Base-by-base conservation (phyloP, 2,888 invertebrate species). In the Brachyptera putata region DNA sequence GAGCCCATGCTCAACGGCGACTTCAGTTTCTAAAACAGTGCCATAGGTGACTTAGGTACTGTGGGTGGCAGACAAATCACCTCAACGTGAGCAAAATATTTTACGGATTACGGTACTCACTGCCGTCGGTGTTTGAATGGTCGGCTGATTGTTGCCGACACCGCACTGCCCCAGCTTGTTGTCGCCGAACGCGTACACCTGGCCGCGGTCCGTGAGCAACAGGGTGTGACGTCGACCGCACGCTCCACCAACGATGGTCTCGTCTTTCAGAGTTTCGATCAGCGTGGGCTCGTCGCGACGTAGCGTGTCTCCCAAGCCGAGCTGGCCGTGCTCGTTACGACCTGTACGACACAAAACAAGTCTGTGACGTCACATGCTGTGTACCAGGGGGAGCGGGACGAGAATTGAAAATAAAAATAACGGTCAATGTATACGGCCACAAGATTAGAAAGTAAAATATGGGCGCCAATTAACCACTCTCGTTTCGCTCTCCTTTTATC, bases 141-240 rank as follows among this genome's bases (percentile, higher is more conserved):
- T n/a, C 24, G 70, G 69, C 71, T 64, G 77, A 69, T 70, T 79
- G 71, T 78, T 88, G 3, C 94, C 94, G 50, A 93, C 80, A 9
- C 96, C 95, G 73, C 94, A 92, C 72, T 96, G 95, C 0, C 94
- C 95, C 68, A 89, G 86, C 73, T 90, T 91, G 76, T 95, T 96
- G 70, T 94, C 94, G 3, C 95, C 96, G 69, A 91, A 91, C 0
- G 87, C 88, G 71, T 89, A 95, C 3, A 95, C 94, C 9, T 85
- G 84, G 36, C 95, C 95, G 3, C 87, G 84, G 71, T 91, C 88
- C 63, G 91, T 89, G 9, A 95, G 81, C 69, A 95, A 90, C 2
- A 96, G 78, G 0, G 93, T 87, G 74, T 96, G 95, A 72, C 89
- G 85, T 16, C 91, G 82, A 46, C 96, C 95, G 66, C 87, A 88